phyloP scores from a whole-genome alignment of 2,113 vertebrate species.

The Erythrocebus patas region DNA sequence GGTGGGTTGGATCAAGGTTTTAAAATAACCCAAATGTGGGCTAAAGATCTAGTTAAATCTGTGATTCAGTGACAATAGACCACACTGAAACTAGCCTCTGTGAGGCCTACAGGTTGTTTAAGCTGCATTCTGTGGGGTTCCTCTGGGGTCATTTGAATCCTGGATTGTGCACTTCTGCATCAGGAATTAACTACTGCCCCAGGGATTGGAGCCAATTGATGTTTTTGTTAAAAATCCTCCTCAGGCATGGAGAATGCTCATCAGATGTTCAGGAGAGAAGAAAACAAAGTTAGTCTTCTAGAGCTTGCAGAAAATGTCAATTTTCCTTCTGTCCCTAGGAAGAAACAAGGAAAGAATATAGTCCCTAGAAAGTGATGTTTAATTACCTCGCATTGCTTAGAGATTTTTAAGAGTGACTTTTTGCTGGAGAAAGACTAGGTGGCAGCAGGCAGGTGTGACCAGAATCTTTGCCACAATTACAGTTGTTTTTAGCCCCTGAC shows the following conservation, averaged over 20 bases:
- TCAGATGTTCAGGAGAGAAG: neutral
- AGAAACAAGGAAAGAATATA: neutral
- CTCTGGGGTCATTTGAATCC: neutral
- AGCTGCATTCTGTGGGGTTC: neutral
- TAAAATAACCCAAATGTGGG: neutral
- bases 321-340: neutral
- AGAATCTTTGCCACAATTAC: neutral
- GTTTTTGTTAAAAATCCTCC: slow-evolving; percentile 45
- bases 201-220: neutral
- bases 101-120: neutral
- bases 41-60: slow-evolving; percentile 35
- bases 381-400: neutral
- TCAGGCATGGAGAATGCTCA: neutral
- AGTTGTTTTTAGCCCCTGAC: accelerated
- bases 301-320: neutral
- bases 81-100: neutral
- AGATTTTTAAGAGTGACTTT: neutral
- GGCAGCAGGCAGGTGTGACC: neutral
- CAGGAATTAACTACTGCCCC: neutral
- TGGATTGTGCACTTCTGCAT: neutral
- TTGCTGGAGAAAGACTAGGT: neutral
- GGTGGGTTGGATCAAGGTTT: neutral
- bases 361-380: neutral
- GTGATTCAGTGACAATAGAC: neutral
- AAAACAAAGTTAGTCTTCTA: neutral